phyloP scores from a whole-genome alignment of 92 coral and sea anemone genomes.

The Plumapathes pennacea region DNA sequence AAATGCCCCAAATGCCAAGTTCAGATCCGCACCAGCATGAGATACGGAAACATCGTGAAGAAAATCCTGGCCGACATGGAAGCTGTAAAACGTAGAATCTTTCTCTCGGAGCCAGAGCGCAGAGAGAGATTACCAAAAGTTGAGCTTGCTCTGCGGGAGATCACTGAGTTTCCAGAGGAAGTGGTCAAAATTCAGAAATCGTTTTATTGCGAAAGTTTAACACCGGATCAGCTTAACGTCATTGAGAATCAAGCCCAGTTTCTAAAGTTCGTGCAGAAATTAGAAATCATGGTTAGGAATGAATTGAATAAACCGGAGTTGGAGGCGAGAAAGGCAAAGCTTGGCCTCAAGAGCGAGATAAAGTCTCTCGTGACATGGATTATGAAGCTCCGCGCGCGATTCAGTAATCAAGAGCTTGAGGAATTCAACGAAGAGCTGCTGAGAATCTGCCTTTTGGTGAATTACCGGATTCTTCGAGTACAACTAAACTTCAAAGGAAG shows the following conservation, averaged over 20 bases:
- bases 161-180: conserved; percentile 14
- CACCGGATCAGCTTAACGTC: conserved; percentile 58
- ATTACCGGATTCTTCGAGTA: conserved; percentile 26
- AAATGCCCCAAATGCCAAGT: conserved; percentile 75
- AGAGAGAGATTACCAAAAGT: conserved; percentile 1
- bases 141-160: neutral
- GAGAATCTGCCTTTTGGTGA: conserved; percentile 49
- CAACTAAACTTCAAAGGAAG: conserved; percentile 23
- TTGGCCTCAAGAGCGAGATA: conserved; percentile 6
- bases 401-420: conserved; percentile 79
- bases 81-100: conserved; percentile 31
- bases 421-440: conserved; percentile 74
- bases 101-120: conserved; percentile 2
- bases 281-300: conserved; percentile 5
- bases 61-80: conserved; percentile 81
- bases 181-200: neutral
- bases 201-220: conserved; percentile 13
- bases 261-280: conserved; percentile 44
- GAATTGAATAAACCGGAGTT: conserved; percentile 59
- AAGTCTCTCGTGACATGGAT: conserved; percentile 34
- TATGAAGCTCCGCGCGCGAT: conserved; percentile 50
- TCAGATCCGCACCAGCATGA: conserved; percentile 77
- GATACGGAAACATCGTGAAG: conserved; percentile 92
- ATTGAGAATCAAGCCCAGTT: conserved; percentile 77
- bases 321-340: conserved; percentile 3